phyloP scores from a whole-genome alignment of 2,113 vertebrate species.

The Caloenas nicobarica region DNA sequence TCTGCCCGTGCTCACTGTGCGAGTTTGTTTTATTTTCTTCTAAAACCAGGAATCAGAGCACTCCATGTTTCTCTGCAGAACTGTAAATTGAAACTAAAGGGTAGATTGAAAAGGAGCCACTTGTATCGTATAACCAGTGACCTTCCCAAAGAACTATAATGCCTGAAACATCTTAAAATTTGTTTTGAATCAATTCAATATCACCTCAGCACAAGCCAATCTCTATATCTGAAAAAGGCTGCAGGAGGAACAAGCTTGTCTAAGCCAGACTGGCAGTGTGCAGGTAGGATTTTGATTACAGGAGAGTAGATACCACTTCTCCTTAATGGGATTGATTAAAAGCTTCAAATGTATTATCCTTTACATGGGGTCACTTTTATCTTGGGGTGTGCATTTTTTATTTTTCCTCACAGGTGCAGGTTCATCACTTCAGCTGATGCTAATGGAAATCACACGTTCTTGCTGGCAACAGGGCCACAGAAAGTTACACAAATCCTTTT shows the following conservation, averaged over 20 bases:
- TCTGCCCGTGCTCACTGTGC: not conserved
- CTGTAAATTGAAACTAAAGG: constrained; percentile 35
- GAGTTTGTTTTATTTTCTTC: not conserved
- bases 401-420: not conserved
- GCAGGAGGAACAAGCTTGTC: not conserved
- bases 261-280: not conserved
- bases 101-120: constrained; percentile 1
- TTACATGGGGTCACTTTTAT: not conserved
- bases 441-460: not conserved
- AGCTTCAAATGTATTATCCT: not conserved
- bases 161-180: constrained; percentile 20
- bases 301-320: not conserved
- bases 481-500: not conserved
- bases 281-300: not conserved
- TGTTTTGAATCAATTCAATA: constrained; percentile 25
- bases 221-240: not conserved
- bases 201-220: constrained; percentile 1
- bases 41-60: not conserved
- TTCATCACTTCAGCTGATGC: not conserved
- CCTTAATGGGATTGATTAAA: constrained; percentile 32
- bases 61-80: not conserved
- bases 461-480: not conserved
- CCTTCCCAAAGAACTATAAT: constrained; percentile 6
- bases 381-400: not conserved
- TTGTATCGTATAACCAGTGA: not conserved